Evolutionary conservation across 37 sponge, comb jelly and placozoan species (phyloP).

Genomic region (Mnemiopsis leidyi): DNA sequence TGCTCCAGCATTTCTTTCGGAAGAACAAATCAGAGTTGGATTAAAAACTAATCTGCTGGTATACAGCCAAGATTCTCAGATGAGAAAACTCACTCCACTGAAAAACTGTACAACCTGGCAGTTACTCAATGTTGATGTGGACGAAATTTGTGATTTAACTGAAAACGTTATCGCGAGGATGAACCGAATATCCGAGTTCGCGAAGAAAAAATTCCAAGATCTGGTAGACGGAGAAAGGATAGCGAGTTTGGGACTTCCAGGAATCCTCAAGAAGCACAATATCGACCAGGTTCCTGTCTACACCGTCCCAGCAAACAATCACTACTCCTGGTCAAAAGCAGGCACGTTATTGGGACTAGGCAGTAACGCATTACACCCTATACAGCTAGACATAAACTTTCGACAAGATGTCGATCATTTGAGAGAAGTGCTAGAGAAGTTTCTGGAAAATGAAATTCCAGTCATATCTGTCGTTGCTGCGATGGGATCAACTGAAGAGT

Average conservation of each 20-base stretch:
- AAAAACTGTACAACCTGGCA: slow-evolving; percentile 26
- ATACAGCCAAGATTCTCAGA: neutral
- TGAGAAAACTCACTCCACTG: neutral
- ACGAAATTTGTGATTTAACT: slow-evolving; percentile 10
- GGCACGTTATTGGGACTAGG: slow-evolving; percentile 64
- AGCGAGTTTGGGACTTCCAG: neutral
- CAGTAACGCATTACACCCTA: neutral
- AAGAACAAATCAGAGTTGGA: neutral
- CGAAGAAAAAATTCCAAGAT: neutral
- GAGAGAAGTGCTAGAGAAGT: neutral
- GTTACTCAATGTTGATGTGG: slow-evolving; percentile 23
- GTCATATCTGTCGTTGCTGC: slow-evolving; percentile 50
- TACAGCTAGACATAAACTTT: slow-evolving; percentile 50
- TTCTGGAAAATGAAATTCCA: neutral
- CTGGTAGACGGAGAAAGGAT: neutral
- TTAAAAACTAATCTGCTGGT: neutral
- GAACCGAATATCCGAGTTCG: neutral
- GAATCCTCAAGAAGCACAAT: neutral
- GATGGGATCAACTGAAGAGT: slow-evolving; percentile 48
- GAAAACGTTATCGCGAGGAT: neutral
- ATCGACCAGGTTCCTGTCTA: slow-evolving; percentile 6
- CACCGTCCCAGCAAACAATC: slow-evolving; percentile 57
- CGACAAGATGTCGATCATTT: slow-evolving; percentile 36
- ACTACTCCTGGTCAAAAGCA: slow-evolving; percentile 67
- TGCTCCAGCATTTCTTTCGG: neutral